These are phyloP conservation scores for Pseudocheirus occidentalis DNA, from an alignment of 2,797 vertebrate species.

Conservation along the genomic window DNA sequence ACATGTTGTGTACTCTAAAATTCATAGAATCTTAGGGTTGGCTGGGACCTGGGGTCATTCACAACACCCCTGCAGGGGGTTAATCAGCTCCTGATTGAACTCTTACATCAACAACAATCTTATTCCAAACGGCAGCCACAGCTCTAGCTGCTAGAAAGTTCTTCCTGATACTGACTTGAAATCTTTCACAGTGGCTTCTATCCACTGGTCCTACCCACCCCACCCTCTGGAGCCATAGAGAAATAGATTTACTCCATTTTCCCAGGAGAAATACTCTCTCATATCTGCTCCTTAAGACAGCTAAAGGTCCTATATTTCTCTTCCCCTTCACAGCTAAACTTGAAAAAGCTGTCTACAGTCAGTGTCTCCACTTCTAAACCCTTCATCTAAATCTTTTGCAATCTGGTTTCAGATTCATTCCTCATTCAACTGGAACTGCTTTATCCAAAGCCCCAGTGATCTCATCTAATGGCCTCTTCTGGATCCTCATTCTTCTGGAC, in stretches of 20 bases:
- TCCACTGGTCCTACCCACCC: background rate
- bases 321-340: background rate
- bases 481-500: background rate
- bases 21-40: background rate
- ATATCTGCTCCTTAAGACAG: background rate
- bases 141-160: background rate
- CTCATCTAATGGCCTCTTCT: background rate
- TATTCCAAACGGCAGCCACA: background rate
- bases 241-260: background rate
- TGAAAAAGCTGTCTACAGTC: background rate
- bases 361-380: background rate
- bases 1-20: too few species aligned
- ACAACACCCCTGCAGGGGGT: background rate
- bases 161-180: background rate
- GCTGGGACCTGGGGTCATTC: background rate
- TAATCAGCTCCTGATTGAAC: background rate
- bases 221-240: background rate
- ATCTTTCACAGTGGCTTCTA: background rate
- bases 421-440: background rate
- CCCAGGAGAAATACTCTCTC: background rate
- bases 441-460: background rate
- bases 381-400: background rate
- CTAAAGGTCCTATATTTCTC: background rate
- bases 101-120: background rate
- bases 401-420: background rate